phyloP scores from a whole-genome alignment of 2,888 invertebrate genomes.

The Epinotia nisella region DNA sequence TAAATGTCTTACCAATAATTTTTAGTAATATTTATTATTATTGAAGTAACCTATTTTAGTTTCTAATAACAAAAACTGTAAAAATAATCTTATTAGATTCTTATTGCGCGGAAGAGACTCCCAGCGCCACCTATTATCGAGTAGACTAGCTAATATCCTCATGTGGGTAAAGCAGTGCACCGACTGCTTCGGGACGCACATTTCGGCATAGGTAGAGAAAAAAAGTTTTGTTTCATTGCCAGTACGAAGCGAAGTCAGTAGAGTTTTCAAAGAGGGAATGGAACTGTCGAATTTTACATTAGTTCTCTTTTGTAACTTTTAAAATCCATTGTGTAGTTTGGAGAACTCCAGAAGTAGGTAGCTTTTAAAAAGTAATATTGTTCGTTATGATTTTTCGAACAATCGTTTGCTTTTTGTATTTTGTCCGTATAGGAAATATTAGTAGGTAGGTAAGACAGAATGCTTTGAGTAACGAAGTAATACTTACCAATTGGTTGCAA shows the following conservation, averaged over 20 bases:
- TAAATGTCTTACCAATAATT: not conserved
- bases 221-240: slow-evolving; percentile 42
- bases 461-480: too few species aligned
- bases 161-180: slow-evolving; percentile 70
- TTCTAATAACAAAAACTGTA: not conserved
- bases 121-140: slow-evolving; percentile 64
- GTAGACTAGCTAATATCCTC: slow-evolving; percentile 53
- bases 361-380: not conserved
- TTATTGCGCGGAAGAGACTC: slow-evolving; percentile 41
- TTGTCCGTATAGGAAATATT: too few species aligned
- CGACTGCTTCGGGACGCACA: slow-evolving; percentile 55
- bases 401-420: not conserved
- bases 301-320: slow-evolving; percentile 17
- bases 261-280: slow-evolving; percentile 26
- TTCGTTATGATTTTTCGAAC: not conserved
- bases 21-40: not conserved
- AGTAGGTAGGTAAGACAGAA: too few species aligned
- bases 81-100: slow-evolving; percentile 39
- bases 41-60: not conserved
- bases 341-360: not conserved
- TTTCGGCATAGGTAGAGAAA: slow-evolving; percentile 16
- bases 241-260: slow-evolving; percentile 16
- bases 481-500: too few species aligned
- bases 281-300: slow-evolving; percentile 18
- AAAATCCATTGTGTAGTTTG: slow-evolving; percentile 18